Percentiles rank a stretch among this genome's conserved stretches.
phyloP scores from a whole-genome alignment of 2,888 invertebrate species.

The Imbricaverruca yamaguchii region DNA sequence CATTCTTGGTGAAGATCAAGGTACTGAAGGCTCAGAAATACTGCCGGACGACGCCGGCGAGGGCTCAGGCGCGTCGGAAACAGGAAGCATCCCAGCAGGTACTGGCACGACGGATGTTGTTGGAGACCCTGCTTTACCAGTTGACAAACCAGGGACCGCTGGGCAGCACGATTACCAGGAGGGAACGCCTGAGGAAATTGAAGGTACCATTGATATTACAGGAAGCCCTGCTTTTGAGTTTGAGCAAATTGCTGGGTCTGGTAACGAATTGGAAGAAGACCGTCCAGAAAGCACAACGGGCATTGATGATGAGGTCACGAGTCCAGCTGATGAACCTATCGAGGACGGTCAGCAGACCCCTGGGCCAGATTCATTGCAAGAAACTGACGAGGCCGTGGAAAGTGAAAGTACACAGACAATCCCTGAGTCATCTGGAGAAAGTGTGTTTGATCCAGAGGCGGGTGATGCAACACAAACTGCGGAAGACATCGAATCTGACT shows the following conservation, averaged over 20 bases:
- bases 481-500: too few species aligned
- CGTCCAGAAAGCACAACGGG: background rate
- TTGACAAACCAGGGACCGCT: background rate
- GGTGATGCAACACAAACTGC: too few species aligned
- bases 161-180: background rate
- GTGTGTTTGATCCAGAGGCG: too few species aligned
- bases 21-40: background rate
- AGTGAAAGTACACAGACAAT: too few species aligned
- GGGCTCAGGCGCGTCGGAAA: background rate
- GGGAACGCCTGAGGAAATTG: background rate
- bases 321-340: too few species aligned
- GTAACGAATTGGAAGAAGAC: background rate
- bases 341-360: too few species aligned
- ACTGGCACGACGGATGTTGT: too few species aligned
- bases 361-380: too few species aligned
- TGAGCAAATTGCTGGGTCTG: background rate
- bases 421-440: too few species aligned
- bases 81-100: too few species aligned
- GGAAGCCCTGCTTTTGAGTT: background rate
- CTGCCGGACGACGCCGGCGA: background rate
- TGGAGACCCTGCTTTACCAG: background rate
- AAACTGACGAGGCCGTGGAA: too few species aligned
- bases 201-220: background rate
- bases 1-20: background rate
- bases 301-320: too few species aligned